These are phyloP conservation scores for Notodonta dromedarius DNA, from an alignment of 2,888 invertebrate genomes.

Conservation along the genomic window DNA sequence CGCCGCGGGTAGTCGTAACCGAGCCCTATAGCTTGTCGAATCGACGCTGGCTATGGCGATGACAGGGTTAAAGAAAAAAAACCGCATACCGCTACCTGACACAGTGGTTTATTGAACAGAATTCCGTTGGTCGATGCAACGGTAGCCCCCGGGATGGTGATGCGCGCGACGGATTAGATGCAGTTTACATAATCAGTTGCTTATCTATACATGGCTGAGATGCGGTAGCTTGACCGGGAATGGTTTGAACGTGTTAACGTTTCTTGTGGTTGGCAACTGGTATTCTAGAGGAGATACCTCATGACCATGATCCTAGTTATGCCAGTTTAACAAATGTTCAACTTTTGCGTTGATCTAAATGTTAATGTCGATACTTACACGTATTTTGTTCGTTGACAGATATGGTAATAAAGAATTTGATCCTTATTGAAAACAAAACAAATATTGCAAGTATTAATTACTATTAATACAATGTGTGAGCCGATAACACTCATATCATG, in stretches of 20 bases:
- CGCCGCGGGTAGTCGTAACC: constrained; percentile 12
- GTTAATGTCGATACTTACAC: too few relatives aligned
- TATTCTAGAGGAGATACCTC: neutral
- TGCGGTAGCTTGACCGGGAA: neutral
- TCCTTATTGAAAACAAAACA: too few relatives aligned
- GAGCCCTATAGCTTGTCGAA: constrained; percentile 54
- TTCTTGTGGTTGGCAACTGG: neutral
- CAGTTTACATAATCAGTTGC: constrained; percentile 34
- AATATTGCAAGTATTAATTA: too few relatives aligned
- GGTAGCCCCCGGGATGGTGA: constrained; percentile 47
- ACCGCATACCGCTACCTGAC: constrained; percentile 79
- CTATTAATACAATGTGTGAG: too few relatives aligned
- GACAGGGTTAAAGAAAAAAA: constrained; percentile 69
- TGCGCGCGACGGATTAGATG: constrained; percentile 35
- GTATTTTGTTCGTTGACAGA: neutral
- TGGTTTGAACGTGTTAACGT: neutral
- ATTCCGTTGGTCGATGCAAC: constrained; percentile 68
- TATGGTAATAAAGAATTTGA: too few relatives aligned
- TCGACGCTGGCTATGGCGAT: constrained; percentile 55
- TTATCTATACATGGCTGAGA: neutral
- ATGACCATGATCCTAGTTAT: too few relatives aligned
- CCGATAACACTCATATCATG: too few relatives aligned
- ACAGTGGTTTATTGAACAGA: constrained; percentile 79
- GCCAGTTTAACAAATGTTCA: too few relatives aligned
- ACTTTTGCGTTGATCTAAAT: too few relatives aligned